phyloP scores from a whole-genome alignment of 1,140 invertebrate species.

The Drosophila ironensis region DNA sequence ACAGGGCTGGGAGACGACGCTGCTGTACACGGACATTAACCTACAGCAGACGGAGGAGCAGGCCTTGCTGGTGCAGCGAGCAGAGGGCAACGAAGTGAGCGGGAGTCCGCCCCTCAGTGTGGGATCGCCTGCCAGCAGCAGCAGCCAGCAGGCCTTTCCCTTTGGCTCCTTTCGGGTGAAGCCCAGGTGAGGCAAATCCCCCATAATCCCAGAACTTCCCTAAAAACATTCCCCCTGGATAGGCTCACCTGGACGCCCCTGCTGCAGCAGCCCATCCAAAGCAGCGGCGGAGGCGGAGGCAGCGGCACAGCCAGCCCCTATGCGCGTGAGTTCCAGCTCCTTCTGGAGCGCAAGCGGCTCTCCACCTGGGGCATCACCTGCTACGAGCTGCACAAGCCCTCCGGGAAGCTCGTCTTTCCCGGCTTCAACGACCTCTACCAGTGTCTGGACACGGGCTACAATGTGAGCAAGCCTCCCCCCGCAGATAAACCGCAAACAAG shows the following conservation, averaged over 20 bases:
- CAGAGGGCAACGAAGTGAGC: conserved; percentile 11
- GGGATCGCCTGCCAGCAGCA: conserved; percentile 39
- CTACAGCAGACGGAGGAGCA: conserved; percentile 54
- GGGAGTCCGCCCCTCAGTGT: conserved; percentile 28
- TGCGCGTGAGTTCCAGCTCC: conserved; percentile 93
- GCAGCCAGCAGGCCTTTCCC: conserved; percentile 32
- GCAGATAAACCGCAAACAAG: neutral
- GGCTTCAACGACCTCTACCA: conserved; percentile 92
- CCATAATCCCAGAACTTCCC: too few species aligned
- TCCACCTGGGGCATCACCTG: conserved; percentile 96
- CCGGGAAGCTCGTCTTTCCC: conserved; percentile 94
- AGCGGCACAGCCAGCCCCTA: conserved; percentile 83
- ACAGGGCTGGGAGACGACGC: conserved; percentile 93
- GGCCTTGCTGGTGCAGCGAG: conserved; percentile 35
- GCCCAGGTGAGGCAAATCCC: too few species aligned
- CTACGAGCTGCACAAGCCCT: conserved; percentile 92
- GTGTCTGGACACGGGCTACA: conserved; percentile 88
- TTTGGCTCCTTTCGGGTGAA: conserved; percentile 41
- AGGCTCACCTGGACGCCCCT: conserved; percentile 88
- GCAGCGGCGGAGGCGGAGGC: conserved; percentile 53
- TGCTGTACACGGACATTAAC: conserved; percentile 92
- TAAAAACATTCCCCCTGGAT: too few species aligned
- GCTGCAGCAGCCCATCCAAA: conserved; percentile 89
- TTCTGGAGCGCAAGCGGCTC: conserved; percentile 94
- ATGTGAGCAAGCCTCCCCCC: conserved; percentile 85